Percentiles rank a stretch among this genome's conserved stretches.
Conservation (phyloP, 1,140 invertebrate genomes). For the Aphis craccivora region DNA sequence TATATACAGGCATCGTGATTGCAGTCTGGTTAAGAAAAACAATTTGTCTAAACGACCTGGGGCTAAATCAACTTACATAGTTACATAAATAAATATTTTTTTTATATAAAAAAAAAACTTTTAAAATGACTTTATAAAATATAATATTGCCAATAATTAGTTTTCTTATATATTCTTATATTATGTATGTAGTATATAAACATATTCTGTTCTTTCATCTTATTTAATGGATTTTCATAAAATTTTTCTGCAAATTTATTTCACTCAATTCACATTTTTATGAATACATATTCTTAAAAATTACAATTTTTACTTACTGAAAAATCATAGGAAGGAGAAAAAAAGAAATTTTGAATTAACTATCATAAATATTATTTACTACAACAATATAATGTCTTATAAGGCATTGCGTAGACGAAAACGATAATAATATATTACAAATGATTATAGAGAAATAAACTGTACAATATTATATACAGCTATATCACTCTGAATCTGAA, state of each 20-base stretch:
- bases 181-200: neutral
- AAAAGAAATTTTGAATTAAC: neutral
- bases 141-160: neutral
- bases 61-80: conserved; percentile 16
- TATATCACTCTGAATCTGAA: neutral
- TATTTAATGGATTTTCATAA: neutral
- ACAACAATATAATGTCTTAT: neutral
- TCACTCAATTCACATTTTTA: neutral
- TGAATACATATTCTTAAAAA: neutral
- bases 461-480: neutral
- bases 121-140: neutral
- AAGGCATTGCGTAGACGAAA: neutral
- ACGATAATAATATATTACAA: neutral
- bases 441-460: neutral
- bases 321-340: neutral
- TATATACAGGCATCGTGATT: neutral
- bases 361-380: neutral
- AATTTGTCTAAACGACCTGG: neutral
- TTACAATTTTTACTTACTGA: neutral
- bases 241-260: neutral
- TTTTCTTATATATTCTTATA: neutral
- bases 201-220: conserved; percentile 12
- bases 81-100: neutral
- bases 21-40: neutral
- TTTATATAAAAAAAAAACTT: neutral